Conservation (phyloP, 2,113 vertebrate species). For the Xenopus tropicalis region UCB_Xtro_10.0 CM004444.2:104378501-104379000, state of each 20-base stretch:
- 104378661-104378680: no score
- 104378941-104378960: conserved; percentile 16
- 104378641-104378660: no score
- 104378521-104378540: no score
- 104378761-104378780: conserved; percentile 32
- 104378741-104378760: conserved; percentile 31
- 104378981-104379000: no score
- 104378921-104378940: conserved; percentile 28
- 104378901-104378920: conserved; percentile 41
- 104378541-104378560: no score
- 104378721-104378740: conserved; percentile 21
- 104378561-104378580: no score
- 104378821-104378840: conserved; percentile 31
- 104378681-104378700: no score
- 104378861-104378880: conserved; percentile 39
- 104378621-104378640: no score
- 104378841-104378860: conserved; percentile 24
- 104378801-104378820: conserved; percentile 41
- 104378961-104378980: conserved; percentile 1
- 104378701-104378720: conserved; percentile 8
- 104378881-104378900: conserved; percentile 33
- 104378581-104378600: no score
- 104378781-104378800: conserved; percentile 43
- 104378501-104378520: no score
- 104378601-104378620: no score